Conservation (phyloP, 2,888 invertebrate species). For the Dexiosoma caninum region DNA sequence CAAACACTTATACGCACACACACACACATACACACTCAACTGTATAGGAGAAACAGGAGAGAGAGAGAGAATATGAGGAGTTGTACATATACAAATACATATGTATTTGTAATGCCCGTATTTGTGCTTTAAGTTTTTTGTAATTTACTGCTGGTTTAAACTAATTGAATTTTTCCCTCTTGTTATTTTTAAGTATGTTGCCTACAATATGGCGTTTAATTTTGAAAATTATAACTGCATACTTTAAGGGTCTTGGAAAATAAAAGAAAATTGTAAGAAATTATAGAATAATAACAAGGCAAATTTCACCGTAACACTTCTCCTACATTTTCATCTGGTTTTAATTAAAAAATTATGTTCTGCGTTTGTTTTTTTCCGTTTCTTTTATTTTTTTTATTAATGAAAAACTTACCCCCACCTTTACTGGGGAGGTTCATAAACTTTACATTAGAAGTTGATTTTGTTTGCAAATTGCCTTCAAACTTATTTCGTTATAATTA, state of each 20-base stretch:
- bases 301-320: neutral
- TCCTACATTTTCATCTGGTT: neutral
- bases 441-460: neutral
- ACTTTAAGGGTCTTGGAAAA: conserved; percentile 20
- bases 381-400: neutral
- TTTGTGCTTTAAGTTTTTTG: conserved; percentile 19
- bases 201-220: conserved; percentile 44
- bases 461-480: neutral
- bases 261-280: neutral
- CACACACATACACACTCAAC: neutral
- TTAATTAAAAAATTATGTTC: conserved; percentile 23
- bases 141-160: conserved; percentile 48
- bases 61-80: neutral
- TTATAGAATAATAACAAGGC: conserved; percentile 26
- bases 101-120: neutral
- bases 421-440: neutral
- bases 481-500: conserved; percentile 15
- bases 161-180: conserved; percentile 52
- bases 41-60: neutral
- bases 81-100: neutral
- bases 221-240: conserved; percentile 47
- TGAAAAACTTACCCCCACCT: neutral
- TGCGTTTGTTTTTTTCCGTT: neutral
- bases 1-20: neutral
- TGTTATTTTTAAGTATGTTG: conserved; percentile 32